Base-by-base conservation (phyloP, 2,888 invertebrate genomes). In the Ennomos quercinarius region DNA sequence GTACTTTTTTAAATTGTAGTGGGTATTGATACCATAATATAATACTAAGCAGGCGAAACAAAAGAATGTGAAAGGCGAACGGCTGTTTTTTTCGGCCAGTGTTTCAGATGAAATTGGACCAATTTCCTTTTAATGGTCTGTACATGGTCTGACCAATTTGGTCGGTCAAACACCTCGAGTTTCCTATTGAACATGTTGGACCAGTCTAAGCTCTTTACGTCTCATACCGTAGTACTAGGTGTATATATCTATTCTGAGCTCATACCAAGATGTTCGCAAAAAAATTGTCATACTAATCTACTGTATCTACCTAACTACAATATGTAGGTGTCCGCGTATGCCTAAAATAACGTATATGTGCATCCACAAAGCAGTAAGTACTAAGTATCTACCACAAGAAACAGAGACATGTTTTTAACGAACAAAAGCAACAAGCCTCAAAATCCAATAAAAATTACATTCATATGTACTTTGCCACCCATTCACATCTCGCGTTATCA, bases 401-500 rank as follows among this genome's bases (percentile, higher is more conserved):
- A 10, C 10, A 2, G 8, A n/a, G 34, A 11, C n/a, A 39, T 27
- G n/a, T 12, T 48, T 48, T 48, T 11, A 8, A 39, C n/a, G 9
- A 39, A 39, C 37, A 46, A 46, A 37, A 17, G 17, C 46, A 17
- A 8, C 37, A 27, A 27, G 27, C 27, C 27, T 4, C 27, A 27
- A 27, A 56, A 44, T 50, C 41, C 46, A 54, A 45, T 48, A 27
- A 46, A 17, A 46, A 50, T 42, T 39, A 46, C 46, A 55, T 43
- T 38, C 35, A 45, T 42, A n/a, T 53, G 49, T 53, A 39, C 34
- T 11, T 43, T 39, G 36, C 35, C 58, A 38, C 37, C 49, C 53
- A 59, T 59, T 59, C 54, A 59, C 45, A 46, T 55, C 37, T 46
- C 36, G 44, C 37, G 45, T 50, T 54, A 59, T 59, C 60, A 51